Base-by-base conservation (phyloP, 2,113 vertebrate genomes). In the Serilophus lunatus region DNA sequence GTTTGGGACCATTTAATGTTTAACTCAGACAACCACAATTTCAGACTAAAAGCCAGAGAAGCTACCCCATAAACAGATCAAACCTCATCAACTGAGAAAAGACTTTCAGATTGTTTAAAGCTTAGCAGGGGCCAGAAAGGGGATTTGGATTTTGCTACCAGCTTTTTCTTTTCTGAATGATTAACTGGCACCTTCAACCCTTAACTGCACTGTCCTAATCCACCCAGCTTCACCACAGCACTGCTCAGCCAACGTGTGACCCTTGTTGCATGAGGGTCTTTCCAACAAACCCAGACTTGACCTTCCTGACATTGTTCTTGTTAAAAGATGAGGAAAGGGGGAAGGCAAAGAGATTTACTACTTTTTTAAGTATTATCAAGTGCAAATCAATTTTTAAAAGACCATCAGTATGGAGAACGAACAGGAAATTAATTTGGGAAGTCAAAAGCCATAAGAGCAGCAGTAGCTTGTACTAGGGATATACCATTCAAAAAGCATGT, bases 241-340 rank as follows among this genome's bases (percentile, higher is more conserved):
- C 18, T 63, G 72, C 91, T 90, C 77, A 79, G 68, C 44, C 81
- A 72, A 4, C 2, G 15, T 17, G 56, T 17, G 56, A 93, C 36
- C 81, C 86, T 40, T 14, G 15, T 3, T 49, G 61, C 80, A 71
- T 24, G 57, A 71, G 91, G 88, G 86, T 95, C 91, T 89, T 89
- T 87, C 44, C 77, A 93, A 64, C 65, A 95, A 95, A 96, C 86
- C 88, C 95, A 96, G 96, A 96, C 95, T 79, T 89, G 83, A 89
- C 88, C 94, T 96, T 97, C 91, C 96, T 94, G 91, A 94, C 84
- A 91, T 92, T 94, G 91, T 95, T 86, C 76, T 84, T 56, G 12
- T 64, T 69, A 68, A 71, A 82, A 89, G 54, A 86, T 81, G 74
- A 91, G 16, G 29, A 6, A 88, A 64, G 22, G 26, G 35, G 40